phyloP scores from a whole-genome alignment of 2,888 invertebrate genomes.

The Andrena marginata region DNA sequence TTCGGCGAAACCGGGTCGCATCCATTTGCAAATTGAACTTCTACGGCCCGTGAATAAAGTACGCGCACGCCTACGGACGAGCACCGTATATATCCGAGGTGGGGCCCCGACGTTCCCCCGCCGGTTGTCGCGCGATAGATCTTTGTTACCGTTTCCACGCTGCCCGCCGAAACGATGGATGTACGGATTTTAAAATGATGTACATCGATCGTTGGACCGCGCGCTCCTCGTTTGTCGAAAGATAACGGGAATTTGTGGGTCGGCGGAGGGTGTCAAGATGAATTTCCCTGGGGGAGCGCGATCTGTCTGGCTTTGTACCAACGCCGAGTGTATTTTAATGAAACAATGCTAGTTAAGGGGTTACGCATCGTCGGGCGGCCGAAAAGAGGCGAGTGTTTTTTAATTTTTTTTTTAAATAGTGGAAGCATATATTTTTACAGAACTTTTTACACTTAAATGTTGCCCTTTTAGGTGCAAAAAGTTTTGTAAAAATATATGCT shows the following conservation, averaged over 20 bases:
- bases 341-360: no score
- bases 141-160: constrained; percentile 29
- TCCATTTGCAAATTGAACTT: constrained; percentile 69
- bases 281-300: not conserved
- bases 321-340: no score
- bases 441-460: no score
- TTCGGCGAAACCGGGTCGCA: constrained; percentile 23
- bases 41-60: constrained; percentile 38
- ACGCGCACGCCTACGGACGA: not conserved
- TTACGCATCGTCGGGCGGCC: no score
- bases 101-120: constrained; percentile 14
- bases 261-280: not conserved
- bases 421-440: no score
- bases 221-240: not conserved
- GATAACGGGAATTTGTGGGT: constrained; percentile 8
- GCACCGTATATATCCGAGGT: not conserved
- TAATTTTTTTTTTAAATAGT: no score
- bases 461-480: no score
- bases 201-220: constrained; percentile 22
- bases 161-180: not conserved
- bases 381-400: no score
- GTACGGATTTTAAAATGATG: constrained; percentile 34
- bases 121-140: constrained; percentile 41
- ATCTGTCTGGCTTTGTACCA: not conserved
- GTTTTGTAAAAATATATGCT: no score